Base-by-base conservation (phyloP, 2,113 vertebrate species). In the Pelmatolapia mariae region DNA sequence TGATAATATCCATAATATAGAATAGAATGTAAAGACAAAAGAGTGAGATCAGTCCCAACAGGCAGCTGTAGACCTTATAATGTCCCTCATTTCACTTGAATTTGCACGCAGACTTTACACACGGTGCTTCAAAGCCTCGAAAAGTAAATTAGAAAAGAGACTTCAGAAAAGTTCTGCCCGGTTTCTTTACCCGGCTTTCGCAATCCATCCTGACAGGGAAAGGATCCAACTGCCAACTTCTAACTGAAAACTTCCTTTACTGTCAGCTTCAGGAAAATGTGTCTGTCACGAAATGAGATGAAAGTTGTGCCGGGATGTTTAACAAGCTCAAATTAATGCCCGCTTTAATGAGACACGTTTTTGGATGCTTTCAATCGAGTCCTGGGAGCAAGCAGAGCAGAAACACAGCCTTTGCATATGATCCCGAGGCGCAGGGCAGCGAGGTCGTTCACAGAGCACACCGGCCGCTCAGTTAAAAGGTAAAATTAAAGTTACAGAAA, bases 241-340 rank as follows among this genome's bases (percentile, higher is more conserved):
- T 43, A 86, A 90, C 84, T 57, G 59, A 89, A 86, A 92, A 84
- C 84, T 81, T 91, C 80, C 59, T 84, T 81, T 71, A 80, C 81
- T 80, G 91, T 89, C 82, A 76, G 84, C 86, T 88, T 84, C 88
- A 83, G 91, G 86, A 36, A 86, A 86, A 89, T 33, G 81, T 68
- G 52, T 68, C 91, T 33, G 85, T 89, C 84, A 56, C 73, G 19
- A 33, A 79, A 57, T 5, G 53, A 93, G 91, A 93, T 87, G 89
- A 93, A 94, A 93, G 87, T 61, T 8, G 4, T 6, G 6, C 26
- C 16, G 1, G 73, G 45, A 73, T 63, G 80, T 92, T 91, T 87
- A 92, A 92, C 78, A 66, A 89, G 87, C 86, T 87, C 68, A 89
- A 92, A 93, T 93, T 82, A 91, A 88, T 85, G 85, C 88, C 61